A percentile compares a stretch with the other conserved stretches of the same genome.
Conservation (phyloP, 2,113 vertebrate genomes). For the Pithys albifrons region DNA sequence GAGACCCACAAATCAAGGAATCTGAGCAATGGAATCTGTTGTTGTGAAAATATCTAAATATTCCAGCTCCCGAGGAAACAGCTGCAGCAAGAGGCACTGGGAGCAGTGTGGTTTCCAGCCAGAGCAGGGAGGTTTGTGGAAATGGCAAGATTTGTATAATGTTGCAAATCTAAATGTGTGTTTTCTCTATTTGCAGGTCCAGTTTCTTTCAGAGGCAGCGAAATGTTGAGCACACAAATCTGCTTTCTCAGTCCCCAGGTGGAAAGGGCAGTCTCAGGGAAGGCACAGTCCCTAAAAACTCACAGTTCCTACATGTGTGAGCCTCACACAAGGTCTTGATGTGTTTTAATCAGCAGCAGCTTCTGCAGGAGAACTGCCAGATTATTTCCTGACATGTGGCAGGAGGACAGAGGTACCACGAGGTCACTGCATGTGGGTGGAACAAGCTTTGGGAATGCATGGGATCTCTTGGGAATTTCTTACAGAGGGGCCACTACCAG, state of each 20-base stretch:
- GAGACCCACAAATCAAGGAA: background rate
- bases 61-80: background rate
- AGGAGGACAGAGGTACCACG: background rate
- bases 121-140: background rate
- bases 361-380: background rate
- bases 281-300: background rate
- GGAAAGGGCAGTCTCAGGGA: background rate
- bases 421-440: background rate
- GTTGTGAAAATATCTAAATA: background rate
- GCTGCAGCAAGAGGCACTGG: background rate
- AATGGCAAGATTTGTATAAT: background rate
- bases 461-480: background rate
- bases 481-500: background rate
- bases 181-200: background rate
- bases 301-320: background rate
- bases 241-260: background rate
- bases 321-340: background rate
- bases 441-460: background rate
- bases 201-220: background rate
- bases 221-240: background rate
- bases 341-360: background rate
- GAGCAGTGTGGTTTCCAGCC: background rate
- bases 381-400: background rate
- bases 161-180: background rate
- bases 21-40: background rate